Percentiles rank a stretch among this genome's conserved stretches.
Evolutionary conservation across 2,113 vertebrate species (phyloP).

Genomic region (Haemorhous mexicanus): DNA sequence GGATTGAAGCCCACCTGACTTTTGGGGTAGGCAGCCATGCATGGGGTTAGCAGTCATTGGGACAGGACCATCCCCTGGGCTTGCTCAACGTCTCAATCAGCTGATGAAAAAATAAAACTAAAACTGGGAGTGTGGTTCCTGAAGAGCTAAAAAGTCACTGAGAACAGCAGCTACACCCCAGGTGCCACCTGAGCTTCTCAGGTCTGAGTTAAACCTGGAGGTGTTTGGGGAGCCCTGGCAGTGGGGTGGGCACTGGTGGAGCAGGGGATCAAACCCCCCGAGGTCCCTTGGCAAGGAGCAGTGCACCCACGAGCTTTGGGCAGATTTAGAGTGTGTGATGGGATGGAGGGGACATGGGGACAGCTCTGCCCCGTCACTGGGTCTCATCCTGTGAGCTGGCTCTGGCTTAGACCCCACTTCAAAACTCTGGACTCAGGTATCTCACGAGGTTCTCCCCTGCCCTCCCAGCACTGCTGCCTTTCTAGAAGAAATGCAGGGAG

Average conservation of each 20-base stretch:
- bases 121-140: background rate
- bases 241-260: background rate
- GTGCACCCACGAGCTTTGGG: background rate
- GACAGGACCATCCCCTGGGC: background rate
- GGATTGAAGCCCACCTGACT: background rate
- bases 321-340: background rate
- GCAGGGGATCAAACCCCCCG: background rate
- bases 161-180: background rate
- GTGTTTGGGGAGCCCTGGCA: background rate
- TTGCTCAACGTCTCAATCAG: background rate
- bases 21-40: background rate
- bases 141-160: background rate
- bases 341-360: background rate
- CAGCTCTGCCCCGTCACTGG: background rate
- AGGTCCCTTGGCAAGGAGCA: background rate
- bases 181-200: background rate
- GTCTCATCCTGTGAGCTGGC: background rate
- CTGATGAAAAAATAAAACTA: background rate
- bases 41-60: background rate
- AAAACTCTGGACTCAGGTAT: background rate
- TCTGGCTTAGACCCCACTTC: background rate
- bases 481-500: background rate
- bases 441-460: background rate
- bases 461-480: background rate
- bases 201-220: background rate